phyloP scores from a whole-genome alignment of 2,888 invertebrate genomes.

The Microchrysa polita region DNA sequence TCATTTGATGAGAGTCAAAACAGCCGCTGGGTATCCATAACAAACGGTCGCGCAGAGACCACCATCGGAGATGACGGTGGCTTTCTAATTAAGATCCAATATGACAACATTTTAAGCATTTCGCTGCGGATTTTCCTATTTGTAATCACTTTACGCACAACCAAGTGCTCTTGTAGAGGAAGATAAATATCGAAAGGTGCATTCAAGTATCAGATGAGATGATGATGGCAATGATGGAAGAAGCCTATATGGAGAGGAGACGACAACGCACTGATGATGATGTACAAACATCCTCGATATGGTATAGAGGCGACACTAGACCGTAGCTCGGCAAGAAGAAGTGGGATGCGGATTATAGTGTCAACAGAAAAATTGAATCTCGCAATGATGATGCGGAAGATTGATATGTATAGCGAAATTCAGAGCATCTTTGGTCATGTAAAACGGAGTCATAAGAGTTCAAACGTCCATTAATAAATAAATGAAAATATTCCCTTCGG shows the following conservation, averaged over 20 bases:
- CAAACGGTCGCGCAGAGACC: not conserved
- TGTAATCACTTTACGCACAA: slow-evolving; percentile 45
- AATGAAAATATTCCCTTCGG: too few species aligned
- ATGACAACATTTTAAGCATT: slow-evolving; percentile 36
- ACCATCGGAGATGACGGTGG: slow-evolving; percentile 13
- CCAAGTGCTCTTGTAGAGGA: slow-evolving; percentile 40
- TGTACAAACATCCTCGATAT: slow-evolving; percentile 1
- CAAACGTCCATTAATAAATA: too few species aligned
- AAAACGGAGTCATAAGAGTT: too few species aligned
- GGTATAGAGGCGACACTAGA: not conserved
- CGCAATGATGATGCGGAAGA: too few species aligned
- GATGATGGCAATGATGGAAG: too few species aligned
- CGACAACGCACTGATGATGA: not conserved
- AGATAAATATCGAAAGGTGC: slow-evolving; percentile 30
- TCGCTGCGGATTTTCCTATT: slow-evolving; percentile 41
- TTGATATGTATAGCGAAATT: too few species aligned
- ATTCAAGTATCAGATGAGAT: too few species aligned
- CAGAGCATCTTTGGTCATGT: too few species aligned
- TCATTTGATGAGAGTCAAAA: slow-evolving; percentile 30
- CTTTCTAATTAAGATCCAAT: slow-evolving; percentile 42
- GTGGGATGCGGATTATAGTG: not conserved
- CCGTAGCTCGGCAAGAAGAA: not conserved
- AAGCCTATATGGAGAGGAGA: not conserved
- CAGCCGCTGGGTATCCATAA: not conserved
- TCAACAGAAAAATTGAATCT: too few species aligned